These are phyloP conservation scores for Trinorchestia longiramus DNA, from an alignment of 1,140 invertebrate species.

Conservation along the genomic window DNA sequence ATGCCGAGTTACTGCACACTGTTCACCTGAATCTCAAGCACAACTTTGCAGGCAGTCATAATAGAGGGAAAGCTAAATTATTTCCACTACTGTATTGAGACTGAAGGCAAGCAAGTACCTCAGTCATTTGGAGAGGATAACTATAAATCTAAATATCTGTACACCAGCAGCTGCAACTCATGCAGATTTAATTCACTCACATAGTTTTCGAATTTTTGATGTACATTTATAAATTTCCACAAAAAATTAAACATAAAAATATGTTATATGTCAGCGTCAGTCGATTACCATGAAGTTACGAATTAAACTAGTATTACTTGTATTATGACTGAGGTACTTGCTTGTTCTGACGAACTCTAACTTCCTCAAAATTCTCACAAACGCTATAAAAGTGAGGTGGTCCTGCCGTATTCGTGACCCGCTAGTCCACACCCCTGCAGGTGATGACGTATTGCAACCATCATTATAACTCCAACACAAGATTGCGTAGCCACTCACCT, in stretches of 20 bases:
- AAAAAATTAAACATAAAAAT: neutral
- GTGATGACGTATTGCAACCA: too few species aligned
- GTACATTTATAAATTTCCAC: neutral
- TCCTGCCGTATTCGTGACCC: neutral
- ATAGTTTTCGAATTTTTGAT: too few species aligned
- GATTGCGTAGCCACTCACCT: constrained; percentile 68
- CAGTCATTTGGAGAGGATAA: neutral
- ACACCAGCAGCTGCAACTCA: too few species aligned
- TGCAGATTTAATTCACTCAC: too few species aligned
- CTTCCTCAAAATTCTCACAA: neutral
- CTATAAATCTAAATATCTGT: too few species aligned
- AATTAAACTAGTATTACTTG: neutral
- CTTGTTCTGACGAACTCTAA: neutral
- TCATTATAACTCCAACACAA: too few species aligned
- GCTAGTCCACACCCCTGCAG: neutral
- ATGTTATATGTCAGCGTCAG: neutral
- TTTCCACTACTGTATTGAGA: neutral
- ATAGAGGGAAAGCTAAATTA: neutral
- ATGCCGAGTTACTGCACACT: neutral
- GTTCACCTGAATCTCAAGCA: neutral
- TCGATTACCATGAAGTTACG: too few species aligned
- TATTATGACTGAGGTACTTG: neutral
- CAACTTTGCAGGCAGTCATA: neutral
- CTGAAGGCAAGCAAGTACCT: neutral
- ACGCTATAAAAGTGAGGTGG: neutral